Evolutionary conservation across 1,140 invertebrate genomes (phyloP), one percentile per base, ranked within the genome.

Genomic region (Dinoponera quadriceps): DNA sequence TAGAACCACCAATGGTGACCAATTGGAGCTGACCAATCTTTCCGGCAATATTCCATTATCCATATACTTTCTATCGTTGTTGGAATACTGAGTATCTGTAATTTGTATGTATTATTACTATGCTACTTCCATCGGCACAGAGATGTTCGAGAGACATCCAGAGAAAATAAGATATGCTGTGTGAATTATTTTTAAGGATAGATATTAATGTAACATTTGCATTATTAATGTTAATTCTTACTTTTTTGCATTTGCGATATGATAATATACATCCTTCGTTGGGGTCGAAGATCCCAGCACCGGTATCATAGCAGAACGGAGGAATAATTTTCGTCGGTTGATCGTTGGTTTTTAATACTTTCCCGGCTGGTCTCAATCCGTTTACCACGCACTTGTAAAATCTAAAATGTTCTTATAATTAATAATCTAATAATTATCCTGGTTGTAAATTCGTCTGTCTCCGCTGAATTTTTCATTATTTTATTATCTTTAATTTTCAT

Each of bases 1-100:
- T 95, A 95, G 1, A 96, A 89, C 60, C 95, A 93, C 33, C 90
- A 89, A 0, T 93, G 90, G 62, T 95, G 94, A 0, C 95, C 95
- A 0, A 92, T 85, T 9, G 92, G 91, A 66, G 93, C 85, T 29
- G 91, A 89, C 91, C 91, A 93, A 11, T 90, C 92, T 20, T 92
- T 95, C 20, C 95, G 93, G 83, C 95, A 96, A 88, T 96, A 93
- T 0, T 93, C 88, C 18, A 91, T 80, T 83, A 96, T 96, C 95
- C 95, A 96, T 62, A 92, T 88, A 49, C 92, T 93, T 75, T 95
- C 94, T 11, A 25, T 29, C 14, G 51, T 27, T 2, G 83, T 93
- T n/a, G 93, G 93, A 80, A 94, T 89, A 55, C 91, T 88, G 51
- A 90, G 11, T 49, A 85, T 49, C 88, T 90, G 11, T 59, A 38